phyloP scores from a whole-genome alignment of 1,140 invertebrate genomes.

The Hirudo medicinalis region DNA sequence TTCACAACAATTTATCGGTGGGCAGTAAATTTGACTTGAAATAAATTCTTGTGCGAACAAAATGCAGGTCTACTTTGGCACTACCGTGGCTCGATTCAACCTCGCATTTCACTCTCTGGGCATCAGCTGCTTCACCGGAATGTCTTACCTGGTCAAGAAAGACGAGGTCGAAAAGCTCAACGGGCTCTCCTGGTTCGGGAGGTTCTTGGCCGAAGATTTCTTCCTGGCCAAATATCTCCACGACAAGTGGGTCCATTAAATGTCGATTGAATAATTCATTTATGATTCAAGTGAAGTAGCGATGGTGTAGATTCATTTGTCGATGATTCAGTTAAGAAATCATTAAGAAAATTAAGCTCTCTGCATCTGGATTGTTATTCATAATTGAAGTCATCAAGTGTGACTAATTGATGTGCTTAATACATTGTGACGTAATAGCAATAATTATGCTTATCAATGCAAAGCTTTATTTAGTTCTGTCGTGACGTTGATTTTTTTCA shows the following conservation, averaged over 20 bases:
- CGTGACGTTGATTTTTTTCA: no score
- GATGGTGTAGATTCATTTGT: not conserved
- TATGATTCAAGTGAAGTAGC: not conserved
- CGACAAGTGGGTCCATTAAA: slow-evolving; percentile 18
- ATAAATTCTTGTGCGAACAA: not conserved
- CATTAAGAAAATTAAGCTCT: not conserved
- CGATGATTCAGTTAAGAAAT: not conserved
- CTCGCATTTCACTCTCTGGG: slow-evolving; percentile 71
- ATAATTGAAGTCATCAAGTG: no score
- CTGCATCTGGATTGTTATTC: no score
- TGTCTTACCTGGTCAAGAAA: slow-evolving; percentile 82
- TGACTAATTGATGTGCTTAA: not conserved
- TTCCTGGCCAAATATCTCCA: slow-evolving; percentile 59
- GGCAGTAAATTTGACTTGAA: not conserved
- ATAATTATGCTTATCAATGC: no score
- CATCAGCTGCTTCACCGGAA: slow-evolving; percentile 89
- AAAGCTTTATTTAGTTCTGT: no score
- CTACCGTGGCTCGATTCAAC: slow-evolving; percentile 82
- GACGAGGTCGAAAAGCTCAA: slow-evolving; percentile 73
- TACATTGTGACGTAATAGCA: no score
- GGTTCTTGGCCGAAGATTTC: slow-evolving; percentile 89
- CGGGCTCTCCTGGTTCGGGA: slow-evolving; percentile 73
- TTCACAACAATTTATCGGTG: no score
- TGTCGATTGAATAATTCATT: not conserved
- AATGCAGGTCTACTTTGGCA: slow-evolving; percentile 81